Percentiles rank a stretch among this genome's conserved stretches.
phyloP scores from a whole-genome alignment of 2,888 invertebrate species.

The Calameuta idolon region DNA sequence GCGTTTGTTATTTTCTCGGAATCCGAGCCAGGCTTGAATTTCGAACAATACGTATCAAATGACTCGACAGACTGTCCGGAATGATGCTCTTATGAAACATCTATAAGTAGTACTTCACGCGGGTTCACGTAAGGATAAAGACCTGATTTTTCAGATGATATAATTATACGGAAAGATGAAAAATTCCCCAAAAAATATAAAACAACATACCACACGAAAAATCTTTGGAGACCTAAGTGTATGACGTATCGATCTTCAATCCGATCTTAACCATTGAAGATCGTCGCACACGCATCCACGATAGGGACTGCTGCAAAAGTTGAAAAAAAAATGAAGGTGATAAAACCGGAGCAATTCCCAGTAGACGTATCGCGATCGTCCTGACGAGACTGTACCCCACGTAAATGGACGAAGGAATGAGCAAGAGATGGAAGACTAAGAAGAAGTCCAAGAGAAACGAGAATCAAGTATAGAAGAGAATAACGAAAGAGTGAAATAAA shows the following conservation, averaged over 20 bases:
- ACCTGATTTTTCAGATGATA: neutral
- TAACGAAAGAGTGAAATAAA: neutral
- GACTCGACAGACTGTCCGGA: conserved; percentile 17
- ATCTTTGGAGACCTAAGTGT: neutral
- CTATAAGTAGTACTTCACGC: neutral
- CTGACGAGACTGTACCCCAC: conserved; percentile 11
- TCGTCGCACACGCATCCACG: neutral
- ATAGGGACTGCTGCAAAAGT: neutral
- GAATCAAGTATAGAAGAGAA: neutral
- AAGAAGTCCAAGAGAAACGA: neutral
- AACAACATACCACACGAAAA: neutral
- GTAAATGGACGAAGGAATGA: neutral
- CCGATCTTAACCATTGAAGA: neutral
- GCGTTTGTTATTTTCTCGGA: conserved; percentile 20
- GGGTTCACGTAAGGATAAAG: neutral
- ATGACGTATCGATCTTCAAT: neutral
- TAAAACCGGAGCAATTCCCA: conserved; percentile 14
- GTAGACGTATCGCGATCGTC: conserved; percentile 12
- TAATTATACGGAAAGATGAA: neutral
- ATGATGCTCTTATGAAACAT: neutral
- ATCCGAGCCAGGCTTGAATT: conserved; percentile 23
- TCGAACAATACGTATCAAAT: conserved; percentile 27
- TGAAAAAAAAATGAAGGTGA: conserved; percentile 2
- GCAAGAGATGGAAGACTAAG: neutral
- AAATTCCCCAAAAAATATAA: neutral